A percentile compares a stretch with the other conserved stretches of the same genome.
Conservation (phyloP, 2,797 vertebrate species). For the Fringilla coelebs region DNA sequence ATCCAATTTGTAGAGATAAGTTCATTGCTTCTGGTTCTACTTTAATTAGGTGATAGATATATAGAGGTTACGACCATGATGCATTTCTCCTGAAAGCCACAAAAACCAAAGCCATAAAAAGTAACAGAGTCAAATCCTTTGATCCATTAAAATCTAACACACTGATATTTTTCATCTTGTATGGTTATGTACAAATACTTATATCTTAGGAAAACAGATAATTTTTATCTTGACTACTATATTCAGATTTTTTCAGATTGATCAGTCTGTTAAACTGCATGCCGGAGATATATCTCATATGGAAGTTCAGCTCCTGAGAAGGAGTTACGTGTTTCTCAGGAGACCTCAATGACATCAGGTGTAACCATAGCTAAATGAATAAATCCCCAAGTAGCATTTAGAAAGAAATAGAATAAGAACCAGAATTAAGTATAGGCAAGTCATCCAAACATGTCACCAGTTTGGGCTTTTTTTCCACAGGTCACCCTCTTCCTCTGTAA, state of each 20-base stretch:
- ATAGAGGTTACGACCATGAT: neutral
- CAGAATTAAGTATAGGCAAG: neutral
- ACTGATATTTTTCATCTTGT: neutral
- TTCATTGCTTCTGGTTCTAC: neutral
- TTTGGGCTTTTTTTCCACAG: neutral
- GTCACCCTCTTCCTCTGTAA: neutral
- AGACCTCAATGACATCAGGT: neutral
- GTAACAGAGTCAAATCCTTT: slow-evolving; percentile 10
- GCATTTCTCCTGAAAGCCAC: slow-evolving; percentile 26
- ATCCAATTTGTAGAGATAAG: slow-evolving; percentile 12
- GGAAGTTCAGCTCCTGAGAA: neutral
- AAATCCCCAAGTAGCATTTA: neutral
- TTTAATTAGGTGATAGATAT: slow-evolving; percentile 30
- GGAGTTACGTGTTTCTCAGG: neutral
- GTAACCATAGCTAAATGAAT: neutral
- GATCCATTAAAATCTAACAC: slow-evolving; percentile 22
- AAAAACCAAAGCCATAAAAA: slow-evolving; percentile 13
- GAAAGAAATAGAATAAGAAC: neutral
- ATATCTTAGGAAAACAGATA: neutral
- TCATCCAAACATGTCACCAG: neutral
- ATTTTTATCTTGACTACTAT: neutral
- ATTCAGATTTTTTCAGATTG: neutral
- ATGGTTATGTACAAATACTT: neutral
- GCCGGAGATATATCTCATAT: neutral
- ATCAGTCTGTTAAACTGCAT: neutral